Percentiles rank a stretch among this genome's conserved stretches.
Conservation (phyloP, 2,888 invertebrate genomes). For the Patella ulyssiponensis region DNA sequence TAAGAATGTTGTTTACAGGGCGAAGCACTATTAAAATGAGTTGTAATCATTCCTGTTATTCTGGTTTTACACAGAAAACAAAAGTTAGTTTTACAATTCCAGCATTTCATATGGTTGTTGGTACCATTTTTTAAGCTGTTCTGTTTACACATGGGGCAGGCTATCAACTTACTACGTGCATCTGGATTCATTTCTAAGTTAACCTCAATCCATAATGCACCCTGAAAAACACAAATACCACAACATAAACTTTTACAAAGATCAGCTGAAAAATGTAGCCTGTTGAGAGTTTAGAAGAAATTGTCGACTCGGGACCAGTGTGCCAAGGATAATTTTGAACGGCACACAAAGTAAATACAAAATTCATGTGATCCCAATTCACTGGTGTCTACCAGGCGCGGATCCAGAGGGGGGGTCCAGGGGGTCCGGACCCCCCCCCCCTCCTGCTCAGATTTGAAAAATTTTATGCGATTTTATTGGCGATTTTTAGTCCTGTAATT, state of each 20-base stretch:
- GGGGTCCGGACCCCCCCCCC: too few relatives aligned
- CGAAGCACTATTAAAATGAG: constrained; percentile 44
- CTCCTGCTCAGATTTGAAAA: too few relatives aligned
- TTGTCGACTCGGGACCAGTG: too few relatives aligned
- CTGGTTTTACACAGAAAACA: constrained; percentile 53
- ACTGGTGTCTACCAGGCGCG: too few relatives aligned
- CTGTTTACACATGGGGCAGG: constrained; percentile 54
- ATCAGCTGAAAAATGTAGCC: not conserved
- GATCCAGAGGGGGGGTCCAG: too few relatives aligned
- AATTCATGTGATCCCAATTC: too few relatives aligned
- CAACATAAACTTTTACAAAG: not conserved
- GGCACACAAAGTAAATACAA: too few relatives aligned
- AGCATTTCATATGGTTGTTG: constrained; percentile 61
- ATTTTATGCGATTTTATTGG: too few relatives aligned
- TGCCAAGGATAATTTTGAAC: too few relatives aligned
- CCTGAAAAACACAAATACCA: constrained; percentile 36
- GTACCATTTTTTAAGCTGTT: constrained; percentile 45
- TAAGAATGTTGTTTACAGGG: constrained; percentile 52
- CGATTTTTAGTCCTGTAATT: too few relatives aligned
- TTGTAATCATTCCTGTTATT: constrained; percentile 49
- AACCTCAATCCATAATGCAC: constrained; percentile 37
- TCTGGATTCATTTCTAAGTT: constrained; percentile 41
- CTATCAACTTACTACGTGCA: constrained; percentile 16
- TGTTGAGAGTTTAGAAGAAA: too few relatives aligned
- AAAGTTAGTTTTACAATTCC: constrained; percentile 54